Base-by-base conservation (phyloP, 2,797 vertebrate species). In the Enteromius unitaeniatus region DNA sequence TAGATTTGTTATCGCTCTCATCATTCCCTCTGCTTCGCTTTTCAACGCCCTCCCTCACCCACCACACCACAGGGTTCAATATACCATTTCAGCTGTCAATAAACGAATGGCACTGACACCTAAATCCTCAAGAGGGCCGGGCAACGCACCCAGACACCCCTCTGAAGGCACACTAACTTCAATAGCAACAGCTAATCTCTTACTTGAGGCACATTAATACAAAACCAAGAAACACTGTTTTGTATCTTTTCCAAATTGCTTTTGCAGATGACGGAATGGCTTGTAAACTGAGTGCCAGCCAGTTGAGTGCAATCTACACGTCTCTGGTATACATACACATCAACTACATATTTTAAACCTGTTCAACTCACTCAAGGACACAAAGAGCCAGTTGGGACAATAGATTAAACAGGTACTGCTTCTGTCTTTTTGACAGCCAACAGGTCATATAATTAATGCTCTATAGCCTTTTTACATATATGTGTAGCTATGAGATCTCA, bases 71-170 rank as follows among this genome's bases (percentile, higher is more conserved):
- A 45, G 90, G 86, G 75, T 83, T 82, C 79, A 86, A 85, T 85
- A 86, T 64, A 72, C 45, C 83, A 89, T 92, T 91, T 95, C 89
- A 88, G 93, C 91, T 93, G 91, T 91, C 90, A 90, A 85, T 40
- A 69, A 85, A 80, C 47, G 85, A 72, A 86, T 90, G 91, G 84
- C 88, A 88, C 76, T 89, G 91, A 88, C 87, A 91, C 85, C 87
- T 79, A 87, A 91, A 81, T 88, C 81, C 83, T 83, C 87, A 55
- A 64, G 78, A 84, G 73, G 72, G 78, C 79, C 8, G 14, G 9
- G 53, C 49, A 23, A 40, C 26, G 7, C 37, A 45, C 65, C 53
- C 72, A 47, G 21, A 31, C 55, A 23, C 58, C n/a, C 34, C 49
- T 67, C 2, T 60, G 37, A 28, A 74, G 10, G 19, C 15, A 78